Percentiles rank a stretch among this genome's conserved stretches.
Evolutionary conservation across 2,797 vertebrate genomes (phyloP).

Genomic region (Masticophis lateralis): DNA sequence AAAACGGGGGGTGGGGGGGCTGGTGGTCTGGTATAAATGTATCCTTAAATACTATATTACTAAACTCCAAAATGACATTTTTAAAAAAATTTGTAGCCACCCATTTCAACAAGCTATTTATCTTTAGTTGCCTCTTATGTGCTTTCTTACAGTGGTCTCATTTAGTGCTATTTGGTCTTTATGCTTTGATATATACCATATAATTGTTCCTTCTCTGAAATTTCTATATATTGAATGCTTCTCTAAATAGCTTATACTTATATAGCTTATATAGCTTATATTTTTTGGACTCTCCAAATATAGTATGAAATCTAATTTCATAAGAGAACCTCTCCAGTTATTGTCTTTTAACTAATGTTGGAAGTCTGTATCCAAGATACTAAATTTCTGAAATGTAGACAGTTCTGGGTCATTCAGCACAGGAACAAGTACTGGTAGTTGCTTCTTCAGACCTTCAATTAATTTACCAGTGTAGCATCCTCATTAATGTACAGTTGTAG

Average conservation of each 20-base stretch:
- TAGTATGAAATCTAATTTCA: not conserved
- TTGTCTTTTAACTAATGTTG: not conserved
- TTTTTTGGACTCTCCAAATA: not conserved
- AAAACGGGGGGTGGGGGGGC: not conserved
- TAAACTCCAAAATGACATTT: not conserved
- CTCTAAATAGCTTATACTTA: not conserved
- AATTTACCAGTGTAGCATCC: not conserved
- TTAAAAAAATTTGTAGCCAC: not conserved
- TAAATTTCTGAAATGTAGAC: not conserved
- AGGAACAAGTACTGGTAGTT: not conserved
- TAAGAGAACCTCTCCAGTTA: not conserved
- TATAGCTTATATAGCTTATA: too few relatives aligned
- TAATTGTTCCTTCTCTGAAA: not conserved
- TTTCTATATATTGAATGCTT: not conserved
- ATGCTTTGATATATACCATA: not conserved
- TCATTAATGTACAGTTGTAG: constrained; percentile 21
- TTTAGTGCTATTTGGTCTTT: not conserved
- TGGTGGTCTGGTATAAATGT: not conserved
- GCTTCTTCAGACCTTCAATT: constrained; percentile 41
- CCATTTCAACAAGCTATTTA: not conserved
- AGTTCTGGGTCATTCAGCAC: not conserved
- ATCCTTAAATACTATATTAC: not conserved
- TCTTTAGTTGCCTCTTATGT: not conserved
- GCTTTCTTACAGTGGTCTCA: not conserved
- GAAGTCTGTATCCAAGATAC: not conserved